Conservation (phyloP, 2,888 invertebrate genomes). For the Drosophila paramelanica region DNA sequence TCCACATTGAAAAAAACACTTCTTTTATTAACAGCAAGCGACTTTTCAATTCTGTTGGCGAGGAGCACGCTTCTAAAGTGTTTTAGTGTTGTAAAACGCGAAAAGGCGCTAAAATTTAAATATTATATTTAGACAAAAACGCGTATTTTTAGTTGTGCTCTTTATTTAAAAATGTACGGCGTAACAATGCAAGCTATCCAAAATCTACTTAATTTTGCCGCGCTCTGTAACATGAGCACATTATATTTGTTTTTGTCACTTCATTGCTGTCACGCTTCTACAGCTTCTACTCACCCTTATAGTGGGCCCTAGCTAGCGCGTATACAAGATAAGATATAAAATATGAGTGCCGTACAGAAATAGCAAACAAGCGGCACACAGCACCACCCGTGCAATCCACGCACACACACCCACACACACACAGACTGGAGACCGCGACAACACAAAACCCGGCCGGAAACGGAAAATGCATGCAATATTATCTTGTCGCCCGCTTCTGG, state of each 20-base stretch:
- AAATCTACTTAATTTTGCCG: neutral
- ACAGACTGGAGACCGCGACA: constrained; percentile 5
- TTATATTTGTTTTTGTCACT: constrained; percentile 61
- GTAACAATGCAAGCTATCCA: neutral
- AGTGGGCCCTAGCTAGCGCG: constrained; percentile 26
- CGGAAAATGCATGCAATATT: constrained; percentile 70
- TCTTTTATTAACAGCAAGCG: neutral
- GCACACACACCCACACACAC: constrained; percentile 11
- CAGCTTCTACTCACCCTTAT: constrained; percentile 20
- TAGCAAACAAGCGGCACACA: constrained; percentile 50
- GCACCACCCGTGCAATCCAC: constrained; percentile 46
- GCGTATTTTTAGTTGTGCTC: too few species aligned
- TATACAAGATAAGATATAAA: constrained; percentile 63
- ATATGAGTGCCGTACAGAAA: constrained; percentile 59
- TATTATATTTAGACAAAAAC: neutral
- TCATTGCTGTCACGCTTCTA: constrained; percentile 36
- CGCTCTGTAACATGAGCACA: constrained; percentile 18
- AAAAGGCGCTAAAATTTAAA: neutral
- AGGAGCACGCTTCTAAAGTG: neutral
- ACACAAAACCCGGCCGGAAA: constrained; percentile 61
- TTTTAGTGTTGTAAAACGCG: constrained; percentile 20
- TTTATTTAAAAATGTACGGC: too few species aligned
- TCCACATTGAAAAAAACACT: constrained; percentile 1
- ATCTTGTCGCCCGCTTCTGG: constrained; percentile 52
- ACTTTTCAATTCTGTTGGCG: neutral